These are phyloP conservation scores for Trachelipus rathkii DNA, from an alignment of 1,140 invertebrate genomes.

Conservation along the genomic window DNA sequence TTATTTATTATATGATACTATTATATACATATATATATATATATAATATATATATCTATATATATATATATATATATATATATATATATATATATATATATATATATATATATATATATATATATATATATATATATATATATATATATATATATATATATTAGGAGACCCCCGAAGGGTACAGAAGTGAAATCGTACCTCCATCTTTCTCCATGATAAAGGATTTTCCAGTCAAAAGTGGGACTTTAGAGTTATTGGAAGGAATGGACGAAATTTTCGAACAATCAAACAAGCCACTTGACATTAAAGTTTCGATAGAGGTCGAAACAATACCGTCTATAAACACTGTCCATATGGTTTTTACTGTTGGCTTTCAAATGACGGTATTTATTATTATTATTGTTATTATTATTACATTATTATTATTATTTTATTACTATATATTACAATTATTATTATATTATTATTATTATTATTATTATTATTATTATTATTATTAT, in stretches of 20 bases:
- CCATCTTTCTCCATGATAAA: not conserved
- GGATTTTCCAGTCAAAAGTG: no score
- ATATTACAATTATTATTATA: no score
- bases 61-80: not conserved
- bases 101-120: conserved; percentile 10
- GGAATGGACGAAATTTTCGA: no score
- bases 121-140: conserved; percentile 3
- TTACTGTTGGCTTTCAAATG: not conserved
- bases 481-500: no score
- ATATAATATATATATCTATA: not conserved
- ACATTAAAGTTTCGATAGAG: not conserved
- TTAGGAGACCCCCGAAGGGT: not conserved
- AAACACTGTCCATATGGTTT: not conserved
- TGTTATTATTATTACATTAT: no score
- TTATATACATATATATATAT: no score
- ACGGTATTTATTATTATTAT: not conserved
- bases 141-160: not conserved
- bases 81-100: conserved; percentile 15
- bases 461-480: no score
- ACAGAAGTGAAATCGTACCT: not conserved
- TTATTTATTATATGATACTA: no score
- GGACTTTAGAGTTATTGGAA: no score
- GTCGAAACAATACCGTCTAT: not conserved
- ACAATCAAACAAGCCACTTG: no score
- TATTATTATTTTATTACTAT: no score